Evolutionary conservation across 1,140 invertebrate species (phyloP).

Genomic region (Phocides pigmalion): DNA sequence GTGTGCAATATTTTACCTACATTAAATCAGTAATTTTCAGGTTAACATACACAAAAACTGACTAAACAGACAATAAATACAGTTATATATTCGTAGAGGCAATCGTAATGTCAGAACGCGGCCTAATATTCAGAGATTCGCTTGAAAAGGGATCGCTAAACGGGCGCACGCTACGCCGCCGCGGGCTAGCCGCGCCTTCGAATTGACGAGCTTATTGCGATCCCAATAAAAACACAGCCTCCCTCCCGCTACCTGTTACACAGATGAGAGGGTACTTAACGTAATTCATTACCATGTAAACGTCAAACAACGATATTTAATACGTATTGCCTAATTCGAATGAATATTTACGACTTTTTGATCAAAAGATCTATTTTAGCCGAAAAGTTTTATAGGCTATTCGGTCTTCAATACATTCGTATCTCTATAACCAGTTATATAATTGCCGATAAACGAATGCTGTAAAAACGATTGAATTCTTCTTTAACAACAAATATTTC

Average conservation of each 20-base stretch:
- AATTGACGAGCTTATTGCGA: constrained; percentile 4
- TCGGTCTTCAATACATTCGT: constrained; percentile 4
- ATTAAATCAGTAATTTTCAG: too few relatives aligned
- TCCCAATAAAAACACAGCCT: constrained; percentile 19
- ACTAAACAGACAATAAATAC: too few relatives aligned
- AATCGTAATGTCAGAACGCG: neutral
- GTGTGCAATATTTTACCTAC: too few relatives aligned
- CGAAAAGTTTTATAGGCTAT: constrained; percentile 6
- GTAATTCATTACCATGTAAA: constrained; percentile 17
- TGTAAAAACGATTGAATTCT: neutral
- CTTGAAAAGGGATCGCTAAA: constrained; percentile 2
- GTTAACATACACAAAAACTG: too few relatives aligned
- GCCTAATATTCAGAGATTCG: neutral
- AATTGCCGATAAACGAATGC: neutral
- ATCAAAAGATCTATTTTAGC: constrained; percentile 5
- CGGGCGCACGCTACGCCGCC: constrained; percentile 9
- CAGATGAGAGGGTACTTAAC: constrained; percentile 15
- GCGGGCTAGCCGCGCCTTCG: constrained; percentile 21
- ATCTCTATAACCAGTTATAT: neutral
- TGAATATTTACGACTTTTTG: constrained; percentile 17
- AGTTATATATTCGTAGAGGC: too few relatives aligned
- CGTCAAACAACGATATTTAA: constrained; percentile 15
- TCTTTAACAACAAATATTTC: neutral
- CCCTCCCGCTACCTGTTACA: constrained; percentile 14
- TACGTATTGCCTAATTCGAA: constrained; percentile 9